phyloP scores from a whole-genome alignment of 2,888 invertebrate species.

The Acleris sparsana region DNA sequence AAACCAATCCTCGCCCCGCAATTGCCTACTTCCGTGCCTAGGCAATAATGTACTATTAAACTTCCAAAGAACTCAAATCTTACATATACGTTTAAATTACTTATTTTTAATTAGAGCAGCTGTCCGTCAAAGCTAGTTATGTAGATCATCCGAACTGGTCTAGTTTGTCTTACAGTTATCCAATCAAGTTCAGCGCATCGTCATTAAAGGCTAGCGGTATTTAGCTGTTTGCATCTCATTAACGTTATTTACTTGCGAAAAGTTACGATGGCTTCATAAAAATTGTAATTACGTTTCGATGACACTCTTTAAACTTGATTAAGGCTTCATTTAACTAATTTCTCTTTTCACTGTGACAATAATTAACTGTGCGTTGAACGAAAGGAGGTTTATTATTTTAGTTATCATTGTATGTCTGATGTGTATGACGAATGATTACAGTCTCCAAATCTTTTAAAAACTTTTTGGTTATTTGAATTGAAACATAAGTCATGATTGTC shows the following conservation, averaged over 20 bases:
- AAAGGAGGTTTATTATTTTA: no score
- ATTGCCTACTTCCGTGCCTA: no score
- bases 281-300: not conserved
- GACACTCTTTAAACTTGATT: not conserved
- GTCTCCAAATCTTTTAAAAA: no score
- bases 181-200: slow-evolving; percentile 12
- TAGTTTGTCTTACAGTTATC: slow-evolving; percentile 17
- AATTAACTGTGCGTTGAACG: no score
- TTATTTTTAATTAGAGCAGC: not conserved
- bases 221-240: slow-evolving; percentile 28
- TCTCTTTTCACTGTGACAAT: no score
- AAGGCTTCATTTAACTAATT: no score
- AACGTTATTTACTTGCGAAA: not conserved
- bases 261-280: not conserved
- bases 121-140: not conserved
- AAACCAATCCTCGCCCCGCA: no score
- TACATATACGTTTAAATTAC: not conserved
- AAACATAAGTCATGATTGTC: no score
- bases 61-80: not conserved
- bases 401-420: no score
- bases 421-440: no score
- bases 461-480: no score
- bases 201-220: slow-evolving; percentile 13
- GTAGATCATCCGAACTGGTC: slow-evolving; percentile 12
- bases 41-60: no score